These are phyloP conservation scores for Acronicta aceris DNA, from an alignment of 2,888 invertebrate genomes.

Conservation along the genomic window DNA sequence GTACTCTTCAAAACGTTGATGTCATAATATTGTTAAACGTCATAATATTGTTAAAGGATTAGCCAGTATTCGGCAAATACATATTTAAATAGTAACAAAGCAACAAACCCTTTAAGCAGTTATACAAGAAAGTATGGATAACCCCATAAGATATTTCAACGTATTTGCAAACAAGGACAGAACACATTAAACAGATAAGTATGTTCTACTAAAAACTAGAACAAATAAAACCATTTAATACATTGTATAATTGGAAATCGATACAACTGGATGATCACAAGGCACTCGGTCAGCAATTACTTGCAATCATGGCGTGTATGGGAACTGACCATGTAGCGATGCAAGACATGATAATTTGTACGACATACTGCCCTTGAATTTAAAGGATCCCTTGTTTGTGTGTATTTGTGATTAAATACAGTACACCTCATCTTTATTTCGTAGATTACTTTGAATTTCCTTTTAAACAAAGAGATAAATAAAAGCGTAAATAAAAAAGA, in stretches of 20 bases:
- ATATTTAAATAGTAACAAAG: too few species aligned
- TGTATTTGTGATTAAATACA: slow-evolving; percentile 36
- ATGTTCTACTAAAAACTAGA: slow-evolving; percentile 29
- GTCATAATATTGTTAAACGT: too few species aligned
- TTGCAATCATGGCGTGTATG: slow-evolving; percentile 47
- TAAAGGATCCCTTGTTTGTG: slow-evolving; percentile 49
- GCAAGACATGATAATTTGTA: slow-evolving; percentile 51
- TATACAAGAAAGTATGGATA: neutral
- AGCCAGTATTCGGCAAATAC: too few species aligned
- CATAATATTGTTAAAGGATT: too few species aligned
- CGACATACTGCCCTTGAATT: slow-evolving; percentile 59
- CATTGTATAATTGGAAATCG: slow-evolving; percentile 47
- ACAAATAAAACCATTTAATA: slow-evolving; percentile 36
- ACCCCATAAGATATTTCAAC: slow-evolving; percentile 17
- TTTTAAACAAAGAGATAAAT: too few species aligned
- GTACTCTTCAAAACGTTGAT: too few species aligned
- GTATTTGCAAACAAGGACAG: slow-evolving; percentile 18
- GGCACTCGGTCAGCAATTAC: slow-evolving; percentile 39
- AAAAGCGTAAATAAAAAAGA: too few species aligned
- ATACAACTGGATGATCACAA: slow-evolving; percentile 43
- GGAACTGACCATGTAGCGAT: slow-evolving; percentile 48
- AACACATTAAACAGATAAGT: slow-evolving; percentile 20
- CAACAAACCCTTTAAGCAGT: too few species aligned
- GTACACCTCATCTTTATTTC: slow-evolving; percentile 17
- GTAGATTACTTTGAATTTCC: too few species aligned